Evolutionary conservation across 2,113 vertebrate genomes (phyloP).

Genomic region (Ophiodon elongatus): DNA sequence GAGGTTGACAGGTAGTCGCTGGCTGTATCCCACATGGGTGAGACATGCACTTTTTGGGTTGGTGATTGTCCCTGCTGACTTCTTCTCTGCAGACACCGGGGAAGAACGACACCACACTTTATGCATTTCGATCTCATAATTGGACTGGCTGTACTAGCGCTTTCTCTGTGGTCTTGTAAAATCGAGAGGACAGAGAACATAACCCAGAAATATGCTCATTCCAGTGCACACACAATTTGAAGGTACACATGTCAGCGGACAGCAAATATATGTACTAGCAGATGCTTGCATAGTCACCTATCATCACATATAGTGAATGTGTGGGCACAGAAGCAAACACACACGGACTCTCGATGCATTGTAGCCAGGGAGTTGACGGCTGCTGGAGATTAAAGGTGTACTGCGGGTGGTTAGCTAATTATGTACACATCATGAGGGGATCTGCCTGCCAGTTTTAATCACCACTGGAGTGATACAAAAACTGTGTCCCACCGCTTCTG

Average conservation of each 20-base stretch:
- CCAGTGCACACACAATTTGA: slow-evolving; percentile 33
- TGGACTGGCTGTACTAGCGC: slow-evolving; percentile 75
- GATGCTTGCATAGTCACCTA: slow-evolving; percentile 20
- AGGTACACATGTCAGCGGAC: slow-evolving; percentile 36
- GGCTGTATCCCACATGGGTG: slow-evolving; percentile 55
- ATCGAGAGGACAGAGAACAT: slow-evolving; percentile 67
- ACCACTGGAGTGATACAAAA: slow-evolving; percentile 50
- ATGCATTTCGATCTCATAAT: slow-evolving; percentile 77
- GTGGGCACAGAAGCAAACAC: slow-evolving; percentile 44
- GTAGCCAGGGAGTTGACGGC: slow-evolving; percentile 48
- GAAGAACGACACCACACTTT: slow-evolving; percentile 55
- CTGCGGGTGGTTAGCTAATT: slow-evolving; percentile 73
- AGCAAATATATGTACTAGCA: slow-evolving; percentile 27
- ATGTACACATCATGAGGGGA: slow-evolving; percentile 69
- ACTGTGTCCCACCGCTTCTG: slow-evolving; percentile 42
- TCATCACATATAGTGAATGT: slow-evolving; percentile 34
- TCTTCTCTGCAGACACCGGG: slow-evolving; percentile 70
- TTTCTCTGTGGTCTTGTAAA: slow-evolving; percentile 71
- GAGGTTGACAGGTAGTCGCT: slow-evolving; percentile 66
- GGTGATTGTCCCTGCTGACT: slow-evolving; percentile 84
- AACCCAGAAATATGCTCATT: slow-evolving; percentile 30
- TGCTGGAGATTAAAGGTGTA: slow-evolving; percentile 68
- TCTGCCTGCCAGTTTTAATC: slow-evolving; percentile 70
- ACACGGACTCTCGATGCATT: slow-evolving; percentile 18
- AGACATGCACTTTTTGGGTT: slow-evolving; percentile 50